Percentiles rank a stretch among this genome's conserved stretches.
Conservation (phyloP, 2,113 vertebrate genomes). For the Capra hircus region DNA sequence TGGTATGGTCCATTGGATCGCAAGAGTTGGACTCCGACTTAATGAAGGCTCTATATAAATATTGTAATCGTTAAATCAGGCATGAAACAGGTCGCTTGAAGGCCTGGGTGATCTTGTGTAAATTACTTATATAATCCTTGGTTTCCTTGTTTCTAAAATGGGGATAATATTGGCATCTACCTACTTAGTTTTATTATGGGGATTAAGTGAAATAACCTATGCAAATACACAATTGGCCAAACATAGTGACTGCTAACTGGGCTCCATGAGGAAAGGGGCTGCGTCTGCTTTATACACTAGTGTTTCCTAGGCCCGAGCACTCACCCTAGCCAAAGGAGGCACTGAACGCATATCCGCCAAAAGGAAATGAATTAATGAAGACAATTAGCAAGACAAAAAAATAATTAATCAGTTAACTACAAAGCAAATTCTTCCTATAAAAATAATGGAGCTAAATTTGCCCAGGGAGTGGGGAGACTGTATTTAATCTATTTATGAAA, state of each 20-base stretch:
- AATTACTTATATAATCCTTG: neutral
- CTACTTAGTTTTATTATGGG: neutral
- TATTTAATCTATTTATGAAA: neutral
- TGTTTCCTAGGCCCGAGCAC: neutral
- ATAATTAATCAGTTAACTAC: neutral
- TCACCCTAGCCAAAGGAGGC: neutral
- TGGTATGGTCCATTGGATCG: rapidly evolving
- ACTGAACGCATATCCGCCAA: neutral
- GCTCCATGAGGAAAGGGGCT: neutral
- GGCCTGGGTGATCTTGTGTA: neutral
- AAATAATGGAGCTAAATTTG: neutral
- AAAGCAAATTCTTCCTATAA: neutral
- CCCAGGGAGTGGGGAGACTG: neutral
- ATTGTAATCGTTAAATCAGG: neutral
- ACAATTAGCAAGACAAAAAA: neutral
- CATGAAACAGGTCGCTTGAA: neutral
- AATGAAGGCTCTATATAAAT: neutral
- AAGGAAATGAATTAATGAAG: neutral
- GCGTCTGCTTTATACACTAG: neutral
- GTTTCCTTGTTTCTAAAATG: neutral
- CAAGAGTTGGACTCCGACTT: neutral
- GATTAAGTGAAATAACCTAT: neutral
- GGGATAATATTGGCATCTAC: neutral
- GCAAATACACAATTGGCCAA: neutral
- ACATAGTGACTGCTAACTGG: neutral